Conservation (phyloP, 2,888 invertebrate species). For the Seira ritae region DNA sequence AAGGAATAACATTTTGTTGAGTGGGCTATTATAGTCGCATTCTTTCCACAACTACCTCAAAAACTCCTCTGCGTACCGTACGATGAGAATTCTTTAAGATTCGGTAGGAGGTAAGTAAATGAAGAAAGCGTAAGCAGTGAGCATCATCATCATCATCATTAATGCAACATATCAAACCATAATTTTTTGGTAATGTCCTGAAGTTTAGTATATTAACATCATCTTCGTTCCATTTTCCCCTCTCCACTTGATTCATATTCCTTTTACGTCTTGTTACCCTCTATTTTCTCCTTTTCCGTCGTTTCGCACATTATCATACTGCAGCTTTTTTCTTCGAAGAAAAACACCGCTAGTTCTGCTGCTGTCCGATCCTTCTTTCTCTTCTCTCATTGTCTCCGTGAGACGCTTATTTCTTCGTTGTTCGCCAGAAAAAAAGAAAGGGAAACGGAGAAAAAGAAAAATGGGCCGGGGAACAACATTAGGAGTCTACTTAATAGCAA, state of each 20-base stretch:
- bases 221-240: conserved; percentile 20
- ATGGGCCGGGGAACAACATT: conserved; percentile 60
- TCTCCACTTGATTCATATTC: conserved; percentile 21
- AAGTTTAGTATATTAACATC: conserved; percentile 19
- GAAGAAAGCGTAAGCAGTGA: neutral
- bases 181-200: conserved; percentile 21
- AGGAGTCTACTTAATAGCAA: conserved; percentile 65
- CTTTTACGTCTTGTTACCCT: conserved; percentile 24
- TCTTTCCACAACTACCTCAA: neutral
- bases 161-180: conserved; percentile 19
- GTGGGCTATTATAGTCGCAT: neutral
- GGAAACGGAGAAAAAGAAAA: conserved; percentile 31
- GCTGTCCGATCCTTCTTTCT: neutral
- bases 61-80: no score
- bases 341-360: neutral
- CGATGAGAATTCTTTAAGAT: neutral
- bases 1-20: no score
- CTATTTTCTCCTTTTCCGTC: conserved; percentile 13
- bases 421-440: conserved; percentile 1
- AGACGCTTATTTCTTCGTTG: neutral
- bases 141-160: conserved; percentile 17
- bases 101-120: neutral
- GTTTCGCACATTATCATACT: conserved; percentile 21
- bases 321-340: conserved; percentile 2
- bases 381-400: no score